Base-by-base conservation (phyloP, 2,113 vertebrate genomes). In the Stegostoma tigrinum region DNA sequence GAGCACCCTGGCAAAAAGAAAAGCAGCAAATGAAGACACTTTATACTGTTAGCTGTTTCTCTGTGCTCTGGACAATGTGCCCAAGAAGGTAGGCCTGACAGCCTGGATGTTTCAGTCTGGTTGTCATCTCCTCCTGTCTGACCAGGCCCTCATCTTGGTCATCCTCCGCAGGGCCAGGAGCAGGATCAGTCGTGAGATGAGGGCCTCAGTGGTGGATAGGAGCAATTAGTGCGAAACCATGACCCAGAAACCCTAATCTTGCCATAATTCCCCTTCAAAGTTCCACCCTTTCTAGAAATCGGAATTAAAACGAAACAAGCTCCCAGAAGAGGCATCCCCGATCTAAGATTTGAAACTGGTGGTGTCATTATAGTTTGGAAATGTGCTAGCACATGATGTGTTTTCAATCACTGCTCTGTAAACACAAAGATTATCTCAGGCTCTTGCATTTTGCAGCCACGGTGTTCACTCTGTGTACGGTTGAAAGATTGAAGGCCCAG, bases 1-100 rank as follows among this genome's bases (percentile, higher is more conserved):
- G 99, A 96, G 99, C 97, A 1, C 98, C 98, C 99, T 99, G 96
- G 86, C 97, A 98, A 96, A 66, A 80, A 7, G 12, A 61, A 94
- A 97, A 97, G 90, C 45, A 94, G 10, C 27, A 95, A 45, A 95
- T 52, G 42, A 72, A 72, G 19, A 66, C 38, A 5, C 61, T 93
- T 23, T 38, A 17, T 21, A 83, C 5, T 42, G 38, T 83, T 83
- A 38, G 55, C 78, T 38, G 38, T 21, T 5, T 83, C 21, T 38
- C 15, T 38, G 38, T 83, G 19, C 38, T 19, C 21, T 83, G 38
- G n/a, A 83, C 2, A 14, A 38, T 4, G 14, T 19, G 78, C 78
- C 72, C 14, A 2, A 83, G 80, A 42, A 38, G 38, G 10, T 17
- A 80, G n/a, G 14, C 80, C 38, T 80, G 75, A 15, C 38, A 42